Conservation (phyloP, 1,140 invertebrate species). For the Marisa cornuarietis region DNA sequence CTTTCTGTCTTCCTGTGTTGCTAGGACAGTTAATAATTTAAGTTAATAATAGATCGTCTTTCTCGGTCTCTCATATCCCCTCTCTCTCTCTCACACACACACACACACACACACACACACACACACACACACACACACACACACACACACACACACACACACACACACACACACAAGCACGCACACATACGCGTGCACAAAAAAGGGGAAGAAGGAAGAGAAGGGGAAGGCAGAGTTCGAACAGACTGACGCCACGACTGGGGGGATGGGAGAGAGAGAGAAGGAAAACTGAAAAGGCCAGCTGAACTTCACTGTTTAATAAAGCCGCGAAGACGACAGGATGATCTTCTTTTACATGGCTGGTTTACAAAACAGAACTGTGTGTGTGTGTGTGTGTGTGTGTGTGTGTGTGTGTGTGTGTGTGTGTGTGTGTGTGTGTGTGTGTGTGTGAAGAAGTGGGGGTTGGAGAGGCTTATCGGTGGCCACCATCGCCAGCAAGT, state of each 20-base stretch:
- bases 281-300: conserved; percentile 2
- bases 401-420: neutral
- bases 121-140: neutral
- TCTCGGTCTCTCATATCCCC: neutral
- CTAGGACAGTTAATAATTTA: too few species aligned
- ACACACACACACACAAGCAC: neutral
- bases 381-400: neutral
- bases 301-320: neutral
- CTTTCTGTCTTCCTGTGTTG: too few species aligned
- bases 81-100: conserved; percentile 2
- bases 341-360: too few species aligned
- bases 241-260: too few species aligned
- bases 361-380: neutral
- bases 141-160: neutral
- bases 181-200: neutral
- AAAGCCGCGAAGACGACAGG: too few species aligned
- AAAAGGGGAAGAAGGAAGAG: neutral
- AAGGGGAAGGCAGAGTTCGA: neutral
- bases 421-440: neutral
- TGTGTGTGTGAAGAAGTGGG: neutral
- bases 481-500: neutral
- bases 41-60: neutral
- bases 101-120: neutral
- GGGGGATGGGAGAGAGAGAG: neutral
- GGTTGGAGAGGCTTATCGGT: neutral